Conservation (phyloP, 2,113 vertebrate genomes). For the Thunnus maccoyii region DNA sequence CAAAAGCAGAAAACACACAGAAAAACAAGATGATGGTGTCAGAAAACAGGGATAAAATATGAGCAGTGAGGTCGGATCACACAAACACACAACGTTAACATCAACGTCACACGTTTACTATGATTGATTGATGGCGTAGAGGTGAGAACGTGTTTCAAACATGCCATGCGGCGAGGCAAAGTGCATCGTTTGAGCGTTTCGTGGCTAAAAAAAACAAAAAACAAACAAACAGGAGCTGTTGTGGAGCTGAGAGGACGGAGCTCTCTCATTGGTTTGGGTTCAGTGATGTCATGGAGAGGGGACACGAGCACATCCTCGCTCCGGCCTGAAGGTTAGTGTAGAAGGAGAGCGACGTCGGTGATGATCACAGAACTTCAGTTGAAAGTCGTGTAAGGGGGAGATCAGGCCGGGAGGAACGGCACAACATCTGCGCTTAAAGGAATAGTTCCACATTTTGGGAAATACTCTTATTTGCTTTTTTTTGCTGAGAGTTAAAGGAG, state of each 20-base stretch:
- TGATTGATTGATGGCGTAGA: neutral
- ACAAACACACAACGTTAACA: neutral
- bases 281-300: slow-evolving; percentile 39
- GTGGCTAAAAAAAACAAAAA: neutral
- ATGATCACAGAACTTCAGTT: slow-evolving; percentile 21
- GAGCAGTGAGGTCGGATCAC: neutral
- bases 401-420: neutral
- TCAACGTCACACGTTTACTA: neutral
- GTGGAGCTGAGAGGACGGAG: slow-evolving; percentile 14
- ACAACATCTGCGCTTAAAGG: slow-evolving; percentile 25
- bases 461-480: slow-evolving; percentile 5
- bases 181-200: slow-evolving; percentile 38
- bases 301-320: neutral
- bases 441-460: slow-evolving; percentile 48
- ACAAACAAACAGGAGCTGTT: too few relatives aligned
- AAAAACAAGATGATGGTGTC: neutral
- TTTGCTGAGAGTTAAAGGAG: neutral
- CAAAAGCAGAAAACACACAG: slow-evolving; percentile 11
- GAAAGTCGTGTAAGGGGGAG: too few relatives aligned
- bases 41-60: slow-evolving; percentile 12
- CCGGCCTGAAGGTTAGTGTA: neutral
- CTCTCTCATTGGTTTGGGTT: slow-evolving; percentile 46
- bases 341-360: neutral
- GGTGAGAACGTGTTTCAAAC: slow-evolving; percentile 41
- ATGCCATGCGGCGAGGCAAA: slow-evolving; percentile 41